These are phyloP conservation scores for Harpegnathos saltator DNA, from an alignment of 1,140 invertebrate species.

Conservation along the genomic window DNA sequence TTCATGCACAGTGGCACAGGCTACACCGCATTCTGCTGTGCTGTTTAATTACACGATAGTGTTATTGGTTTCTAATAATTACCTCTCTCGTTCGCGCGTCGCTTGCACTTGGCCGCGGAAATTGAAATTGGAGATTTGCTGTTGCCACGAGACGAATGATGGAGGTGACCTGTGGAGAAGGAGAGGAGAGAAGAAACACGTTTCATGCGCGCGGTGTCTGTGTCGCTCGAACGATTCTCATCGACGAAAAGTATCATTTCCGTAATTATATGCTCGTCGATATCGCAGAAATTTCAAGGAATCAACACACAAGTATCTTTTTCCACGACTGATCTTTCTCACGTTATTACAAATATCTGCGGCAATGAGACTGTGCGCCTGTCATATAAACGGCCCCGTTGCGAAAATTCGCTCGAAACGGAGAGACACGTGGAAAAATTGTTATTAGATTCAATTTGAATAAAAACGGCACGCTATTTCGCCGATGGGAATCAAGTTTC, in stretches of 20 bases:
- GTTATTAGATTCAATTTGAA: constrained; percentile 28
- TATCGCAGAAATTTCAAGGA: not conserved
- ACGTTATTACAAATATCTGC: not conserved
- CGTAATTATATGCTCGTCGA: not conserved
- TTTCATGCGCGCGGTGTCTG: not conserved
- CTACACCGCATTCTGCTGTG: constrained; percentile 19
- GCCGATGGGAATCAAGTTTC: constrained; percentile 37
- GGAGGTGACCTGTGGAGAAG: not conserved
- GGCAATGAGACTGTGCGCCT: not conserved
- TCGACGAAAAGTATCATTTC: not conserved
- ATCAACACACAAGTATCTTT: not conserved
- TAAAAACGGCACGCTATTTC: not conserved
- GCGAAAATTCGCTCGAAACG: constrained; percentile 38
- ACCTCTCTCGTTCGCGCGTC: constrained; percentile 8
- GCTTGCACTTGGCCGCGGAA: constrained; percentile 14
- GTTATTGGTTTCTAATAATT: constrained; percentile 55
- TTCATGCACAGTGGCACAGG: not conserved
- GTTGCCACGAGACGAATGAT: constrained; percentile 23
- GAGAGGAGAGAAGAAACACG: too few relatives aligned
- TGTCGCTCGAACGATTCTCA: not conserved
- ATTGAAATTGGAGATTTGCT: constrained; percentile 44
- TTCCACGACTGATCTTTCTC: not conserved
- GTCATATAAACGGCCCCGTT: too few relatives aligned
- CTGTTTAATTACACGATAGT: constrained; percentile 40
- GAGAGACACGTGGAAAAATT: too few relatives aligned